Evolutionary conservation across 2,113 vertebrate genomes (phyloP), one percentile per base, ranked within the genome.

Genomic region (Ardeotis arabs): DNA sequence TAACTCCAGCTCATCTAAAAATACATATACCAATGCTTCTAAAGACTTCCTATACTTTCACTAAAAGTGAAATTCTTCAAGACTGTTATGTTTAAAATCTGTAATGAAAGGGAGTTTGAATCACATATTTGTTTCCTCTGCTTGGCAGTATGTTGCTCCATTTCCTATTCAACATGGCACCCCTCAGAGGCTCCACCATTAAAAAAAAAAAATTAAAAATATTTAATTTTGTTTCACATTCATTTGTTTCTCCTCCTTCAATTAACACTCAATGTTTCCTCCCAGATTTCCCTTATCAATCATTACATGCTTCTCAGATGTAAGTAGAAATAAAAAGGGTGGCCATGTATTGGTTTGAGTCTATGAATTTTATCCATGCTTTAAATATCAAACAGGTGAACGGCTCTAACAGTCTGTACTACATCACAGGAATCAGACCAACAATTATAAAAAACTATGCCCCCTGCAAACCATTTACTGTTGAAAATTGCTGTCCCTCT

Each of bases 111-210:
- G 47, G 95, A 95, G 49, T 95, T 79, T 89, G 73, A 96, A 41
- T 79, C 83, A 85, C 50, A 1, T 37, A 33, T 84, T 81, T 81
- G 47, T 81, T 96, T 74, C 93, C 88, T 68, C 83, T 96, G 58
- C 94, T 95, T 76, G 78, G 92, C 45, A 79, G 58, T 72, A 72
- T 17, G 63, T 44, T 93, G 93, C 87, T 95, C 92, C 94, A 86
- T 97, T 96, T 97, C 93, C 95, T 52, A 95, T 44, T 21, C 47
- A 85, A 74, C 79, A 89, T n/a, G 87, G 94, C 93, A 97, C 82
- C 93, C 87, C 59, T 73, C 84, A 55, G 72, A 74, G 25, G 41
- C 53, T 72, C 45, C 53, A 39, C 15, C 53, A 22, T 10, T 9
- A 23, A 44, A 60, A 27, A 49, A 49, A 29, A 41, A 47, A 14